Percentiles rank a stretch among this genome's conserved stretches.
phyloP scores from a whole-genome alignment of 2,888 invertebrate species.

The Chrysolina americana region DNA sequence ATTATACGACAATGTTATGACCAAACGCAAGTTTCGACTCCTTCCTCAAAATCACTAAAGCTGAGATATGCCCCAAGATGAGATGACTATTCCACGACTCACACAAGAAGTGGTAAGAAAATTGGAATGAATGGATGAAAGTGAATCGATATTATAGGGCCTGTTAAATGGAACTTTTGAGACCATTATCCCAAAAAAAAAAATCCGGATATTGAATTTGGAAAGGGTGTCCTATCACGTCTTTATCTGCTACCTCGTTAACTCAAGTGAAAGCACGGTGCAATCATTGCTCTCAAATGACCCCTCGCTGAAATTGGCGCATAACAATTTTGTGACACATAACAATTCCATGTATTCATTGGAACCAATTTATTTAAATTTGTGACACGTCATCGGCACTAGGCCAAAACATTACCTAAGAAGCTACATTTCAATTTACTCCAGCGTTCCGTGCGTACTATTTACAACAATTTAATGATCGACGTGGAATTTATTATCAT shows the following conservation, averaged over 20 bases:
- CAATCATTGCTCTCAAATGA: constrained; percentile 17
- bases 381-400: constrained; percentile 36
- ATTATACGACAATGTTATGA: no score
- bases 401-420: constrained; percentile 1
- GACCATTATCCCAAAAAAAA: no score
- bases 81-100: no score
- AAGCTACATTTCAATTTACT: constrained; percentile 15
- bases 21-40: no score
- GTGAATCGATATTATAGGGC: no score
- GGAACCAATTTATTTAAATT: constrained; percentile 38
- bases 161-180: no score
- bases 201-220: no score
- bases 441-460: constrained; percentile 14
- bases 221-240: background rate
- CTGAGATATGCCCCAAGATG: no score
- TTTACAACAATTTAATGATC: constrained; percentile 9
- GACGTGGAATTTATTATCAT: constrained; percentile 24
- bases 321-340: constrained; percentile 46
- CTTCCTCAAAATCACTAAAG: no score
- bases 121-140: no score
- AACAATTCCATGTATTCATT: constrained; percentile 45
- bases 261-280: background rate
- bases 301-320: background rate
- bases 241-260: background rate
- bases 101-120: no score